Percentiles rank a stretch among this genome's conserved stretches.
Evolutionary conservation across 2,797 vertebrate species (phyloP).

Genomic region (Gymnothorax javanicus): DNA sequence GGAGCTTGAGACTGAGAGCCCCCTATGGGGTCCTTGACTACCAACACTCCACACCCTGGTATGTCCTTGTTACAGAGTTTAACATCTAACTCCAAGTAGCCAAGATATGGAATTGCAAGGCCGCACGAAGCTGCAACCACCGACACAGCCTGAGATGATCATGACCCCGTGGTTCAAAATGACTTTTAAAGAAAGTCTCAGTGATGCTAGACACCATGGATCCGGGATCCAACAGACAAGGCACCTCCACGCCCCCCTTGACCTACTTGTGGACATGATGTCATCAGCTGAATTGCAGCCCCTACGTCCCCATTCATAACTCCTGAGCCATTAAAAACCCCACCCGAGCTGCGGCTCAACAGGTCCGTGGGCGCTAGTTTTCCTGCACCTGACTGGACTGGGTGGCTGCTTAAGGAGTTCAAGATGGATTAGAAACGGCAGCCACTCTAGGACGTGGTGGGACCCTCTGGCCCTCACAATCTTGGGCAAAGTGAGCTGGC

Average conservation of each 20-base stretch:
- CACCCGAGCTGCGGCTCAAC: too few species aligned
- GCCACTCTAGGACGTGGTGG: too few species aligned
- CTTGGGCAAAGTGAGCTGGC: too few species aligned
- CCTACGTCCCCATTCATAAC: fast-evolving
- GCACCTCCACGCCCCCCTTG: neutral
- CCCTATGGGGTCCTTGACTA: conserved; percentile 12
- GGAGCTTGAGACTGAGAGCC: too few species aligned
- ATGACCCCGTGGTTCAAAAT: conserved; percentile 13
- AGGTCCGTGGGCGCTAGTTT: too few species aligned
- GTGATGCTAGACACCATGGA: too few species aligned
- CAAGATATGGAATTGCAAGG: conserved; percentile 1
- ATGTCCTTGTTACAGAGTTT: conserved; percentile 32
- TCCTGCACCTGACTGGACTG: too few species aligned
- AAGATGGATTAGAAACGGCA: too few species aligned
- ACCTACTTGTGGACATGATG: neutral
- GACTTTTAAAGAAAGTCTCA: too few species aligned
- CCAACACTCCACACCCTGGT: conserved; percentile 9
- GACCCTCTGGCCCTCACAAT: too few species aligned
- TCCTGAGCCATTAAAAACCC: conserved; percentile 25
- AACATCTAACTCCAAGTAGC: conserved; percentile 34
- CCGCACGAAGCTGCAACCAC: conserved; percentile 30
- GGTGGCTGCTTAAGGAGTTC: too few species aligned
- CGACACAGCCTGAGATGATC: conserved; percentile 13
- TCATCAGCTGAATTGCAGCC: neutral
- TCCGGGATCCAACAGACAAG: conserved; percentile 32